Evolutionary conservation across 2,113 vertebrate genomes (phyloP), one percentile per base, ranked within the genome.

Genomic region (Aegotheles bennettii): DNA sequence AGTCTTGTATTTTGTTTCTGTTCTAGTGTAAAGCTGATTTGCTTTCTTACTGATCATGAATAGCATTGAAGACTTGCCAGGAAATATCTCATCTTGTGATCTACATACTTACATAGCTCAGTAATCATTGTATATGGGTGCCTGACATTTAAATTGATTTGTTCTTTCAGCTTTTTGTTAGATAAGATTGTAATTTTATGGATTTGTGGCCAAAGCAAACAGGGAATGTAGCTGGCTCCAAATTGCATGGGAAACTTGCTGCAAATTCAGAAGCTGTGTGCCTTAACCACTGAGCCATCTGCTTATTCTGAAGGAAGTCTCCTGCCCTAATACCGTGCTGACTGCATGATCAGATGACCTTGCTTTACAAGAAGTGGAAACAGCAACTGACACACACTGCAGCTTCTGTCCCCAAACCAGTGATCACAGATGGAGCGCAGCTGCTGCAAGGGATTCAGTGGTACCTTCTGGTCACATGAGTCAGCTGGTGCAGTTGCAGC

Each of bases 341-440:
- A 26, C 85, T 81, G 35, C 51, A 7, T 40, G 42, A 84, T 92
- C 80, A 70, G 76, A 79, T 92, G 94, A 90, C 94, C 93, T 92
- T 93, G 54, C 76, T 90, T 88, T 67, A 70, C 63, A 77, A 36
- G 85, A 40, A 67, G 26, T 73, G 47, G 79, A 42, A 93, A 59
- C 35, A 42, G 64, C 45, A 36, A 31, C 45, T 83, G 83, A 53
- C n/a, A 43, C 54, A 61, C 28, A 17, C 50, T 86, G 86, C 83
- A 74, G 88, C 83, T 93, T 88, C 89, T 93, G 86, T 94, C 73
- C 91, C 94, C 95, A 75, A 13, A 35, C 12, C 91, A 43, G 83
- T 3, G 51, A 84, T 75, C 76, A 28, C 96, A 96, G 91, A 88
- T 93, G 89, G 93, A 93, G 83, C 10, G 51, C 95, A 94, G 94